Conservation (phyloP, 2,113 vertebrate species). For the Numida meleagris region DNA sequence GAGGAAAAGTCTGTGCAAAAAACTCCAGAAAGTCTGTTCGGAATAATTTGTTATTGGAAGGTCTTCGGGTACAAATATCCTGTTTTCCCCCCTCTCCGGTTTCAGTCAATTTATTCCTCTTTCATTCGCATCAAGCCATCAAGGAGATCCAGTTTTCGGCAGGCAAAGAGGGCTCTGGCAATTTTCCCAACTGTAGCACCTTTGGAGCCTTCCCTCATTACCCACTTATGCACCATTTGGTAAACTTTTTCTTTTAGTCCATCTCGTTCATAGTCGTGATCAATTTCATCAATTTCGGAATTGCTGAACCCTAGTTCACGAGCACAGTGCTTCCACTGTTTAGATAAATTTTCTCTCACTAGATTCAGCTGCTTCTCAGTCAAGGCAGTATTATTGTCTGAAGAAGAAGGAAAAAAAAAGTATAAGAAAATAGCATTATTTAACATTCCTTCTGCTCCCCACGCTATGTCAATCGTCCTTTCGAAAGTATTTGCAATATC, state of each 20-base stretch:
- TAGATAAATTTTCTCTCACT: constrained; percentile 85
- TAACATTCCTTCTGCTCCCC: neutral
- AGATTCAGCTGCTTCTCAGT: constrained; percentile 85
- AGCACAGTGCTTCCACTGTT: constrained; percentile 88
- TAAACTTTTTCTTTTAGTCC: constrained; percentile 93
- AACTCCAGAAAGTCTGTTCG: neutral
- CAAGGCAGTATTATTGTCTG: constrained; percentile 65
- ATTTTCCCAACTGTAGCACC: constrained; percentile 89
- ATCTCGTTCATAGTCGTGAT: constrained; percentile 87
- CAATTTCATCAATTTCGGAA: constrained; percentile 90
- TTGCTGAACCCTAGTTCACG: constrained; percentile 84
- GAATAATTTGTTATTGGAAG: neutral
- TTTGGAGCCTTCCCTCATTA: constrained; percentile 87
- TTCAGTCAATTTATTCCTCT: constrained; percentile 26
- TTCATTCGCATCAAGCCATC: constrained; percentile 38
- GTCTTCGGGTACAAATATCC: neutral
- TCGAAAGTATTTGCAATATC: neutral
- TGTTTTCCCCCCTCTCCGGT: neutral
- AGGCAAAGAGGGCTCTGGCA: constrained; percentile 79
- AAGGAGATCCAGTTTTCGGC: constrained; percentile 79
- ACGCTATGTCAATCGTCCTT: neutral
- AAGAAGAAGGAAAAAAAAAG: constrained; percentile 30
- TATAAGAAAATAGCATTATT: neutral
- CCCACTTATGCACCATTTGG: constrained; percentile 91
- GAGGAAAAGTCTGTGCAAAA: constrained; percentile 7